Evolutionary conservation across 2,888 invertebrate genomes (phyloP), one percentile per base, ranked within the genome.

Genomic region (Yponomeuta evonymella): DNA sequence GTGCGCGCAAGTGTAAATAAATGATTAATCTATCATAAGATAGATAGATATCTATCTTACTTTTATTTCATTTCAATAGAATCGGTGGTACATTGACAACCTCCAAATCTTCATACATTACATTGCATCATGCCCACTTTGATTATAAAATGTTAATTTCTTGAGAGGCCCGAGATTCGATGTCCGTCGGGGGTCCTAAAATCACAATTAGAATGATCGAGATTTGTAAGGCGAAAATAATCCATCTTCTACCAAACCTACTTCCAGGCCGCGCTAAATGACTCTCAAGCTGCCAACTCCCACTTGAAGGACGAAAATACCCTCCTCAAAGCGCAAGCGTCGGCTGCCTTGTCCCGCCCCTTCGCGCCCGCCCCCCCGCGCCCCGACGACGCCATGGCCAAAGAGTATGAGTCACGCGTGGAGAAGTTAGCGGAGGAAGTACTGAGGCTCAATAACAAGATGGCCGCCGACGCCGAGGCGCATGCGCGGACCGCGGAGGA

Each of bases 241-340:
- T 33, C 2, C 33, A 33, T 33, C 33, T 33, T 33, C 33, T 33
- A 33, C 33, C 33, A 33, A 43, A 43, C 9, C 29, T 23, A 73
- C 84, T 66, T 82, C 0, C 82, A 90, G 91, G 75, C 82, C 48
- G 83, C 86, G 0, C 76, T 96, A 1, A 93, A 94, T 73, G 96
- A 97, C 81, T 92, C 96, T 6, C 89, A 93, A 75, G 90, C 94
- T n/a, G 94, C 95, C 0, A 94, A 96, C 76, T 94, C 95, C 1
- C 96, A 96, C 77, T 90, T 98, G 4, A 94, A 94, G 76, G 98
- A 98, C 86, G 97, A 98, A 87, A 98, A 97, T 86, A 95, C 97
- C 0, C 88, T 98, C 12, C 89, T 98, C 0, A 96, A 96, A 82
- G 97, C 97, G 0, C 95, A 95, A 79, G 83, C 95, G 63, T 93